Conservation (phyloP, 2,888 invertebrate species). For the Pinctada fucata region DNA sequence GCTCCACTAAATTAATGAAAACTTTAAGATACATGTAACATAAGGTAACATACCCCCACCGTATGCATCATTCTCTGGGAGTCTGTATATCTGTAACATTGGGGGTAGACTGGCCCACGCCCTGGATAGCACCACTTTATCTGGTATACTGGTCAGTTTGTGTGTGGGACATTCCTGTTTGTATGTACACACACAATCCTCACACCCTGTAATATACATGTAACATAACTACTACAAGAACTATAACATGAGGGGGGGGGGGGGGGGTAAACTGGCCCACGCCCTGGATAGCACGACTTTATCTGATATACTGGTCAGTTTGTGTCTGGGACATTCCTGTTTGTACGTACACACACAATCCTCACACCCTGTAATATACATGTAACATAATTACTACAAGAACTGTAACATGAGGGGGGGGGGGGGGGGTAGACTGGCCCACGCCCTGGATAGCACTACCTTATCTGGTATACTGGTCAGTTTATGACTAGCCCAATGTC, state of each 20-base stretch:
- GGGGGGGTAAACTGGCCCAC: slow-evolving; percentile 86
- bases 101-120: slow-evolving; percentile 87
- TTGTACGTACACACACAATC: slow-evolving; percentile 70
- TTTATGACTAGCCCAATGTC: slow-evolving; percentile 66
- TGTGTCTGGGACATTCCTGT: slow-evolving; percentile 66
- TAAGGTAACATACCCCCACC: slow-evolving; percentile 14
- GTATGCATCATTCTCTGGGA: slow-evolving; percentile 46
- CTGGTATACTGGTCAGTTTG: slow-evolving; percentile 58
- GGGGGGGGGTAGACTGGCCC: slow-evolving; percentile 87
- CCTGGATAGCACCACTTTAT: slow-evolving; percentile 84
- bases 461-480: slow-evolving; percentile 76
- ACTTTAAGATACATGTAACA: too few species aligned
- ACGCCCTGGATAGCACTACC: slow-evolving; percentile 85
- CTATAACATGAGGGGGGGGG: too few species aligned
- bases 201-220: slow-evolving; percentile 76
- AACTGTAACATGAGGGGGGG: too few species aligned
- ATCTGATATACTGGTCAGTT: slow-evolving; percentile 64
- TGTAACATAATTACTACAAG: slow-evolving; percentile 2
- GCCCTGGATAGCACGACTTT: slow-evolving; percentile 86
- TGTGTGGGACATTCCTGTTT: slow-evolving; percentile 65
- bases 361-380: slow-evolving; percentile 71
- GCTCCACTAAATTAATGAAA: too few species aligned
- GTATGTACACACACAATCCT: slow-evolving; percentile 71
- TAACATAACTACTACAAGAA: neutral
- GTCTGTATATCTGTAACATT: slow-evolving; percentile 70